These are phyloP conservation scores for Larimichthys polyactis DNA, from an alignment of 2,113 vertebrate species.

Conservation along the genomic window DNA sequence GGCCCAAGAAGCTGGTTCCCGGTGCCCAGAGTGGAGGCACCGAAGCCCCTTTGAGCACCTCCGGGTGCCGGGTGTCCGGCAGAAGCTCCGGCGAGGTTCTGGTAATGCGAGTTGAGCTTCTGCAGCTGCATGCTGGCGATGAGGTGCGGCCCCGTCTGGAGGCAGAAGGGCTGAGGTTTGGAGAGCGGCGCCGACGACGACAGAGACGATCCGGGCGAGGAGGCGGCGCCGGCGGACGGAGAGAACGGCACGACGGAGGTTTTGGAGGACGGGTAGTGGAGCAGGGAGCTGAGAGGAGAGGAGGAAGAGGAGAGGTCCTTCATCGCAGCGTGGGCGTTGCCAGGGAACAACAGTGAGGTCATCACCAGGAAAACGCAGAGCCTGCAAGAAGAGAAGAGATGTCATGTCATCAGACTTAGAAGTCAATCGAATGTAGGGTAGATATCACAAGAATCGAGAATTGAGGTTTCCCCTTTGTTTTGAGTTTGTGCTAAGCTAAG, in stretches of 20 bases:
- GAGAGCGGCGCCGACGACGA: conserved; percentile 63
- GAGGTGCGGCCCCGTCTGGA: conserved; percentile 83
- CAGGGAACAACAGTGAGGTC: conserved; percentile 79
- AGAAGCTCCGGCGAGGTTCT: conserved; percentile 59
- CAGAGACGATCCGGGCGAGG: conserved; percentile 67
- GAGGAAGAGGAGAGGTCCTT: conserved; percentile 82
- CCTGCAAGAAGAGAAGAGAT: conserved; percentile 37
- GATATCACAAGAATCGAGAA: too few relatives aligned
- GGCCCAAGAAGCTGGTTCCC: conserved; percentile 70
- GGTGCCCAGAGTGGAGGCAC: conserved; percentile 18
- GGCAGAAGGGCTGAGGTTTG: conserved; percentile 83
- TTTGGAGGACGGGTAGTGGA: conserved; percentile 81
- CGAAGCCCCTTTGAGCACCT: conserved; percentile 68
- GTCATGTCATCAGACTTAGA: neutral
- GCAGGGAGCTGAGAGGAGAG: conserved; percentile 79
- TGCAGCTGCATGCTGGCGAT: conserved; percentile 88
- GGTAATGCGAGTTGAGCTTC: conserved; percentile 89
- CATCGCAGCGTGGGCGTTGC: conserved; percentile 70
- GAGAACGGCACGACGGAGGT: conserved; percentile 74
- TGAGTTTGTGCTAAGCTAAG: too few relatives aligned
- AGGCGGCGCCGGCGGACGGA: conserved; percentile 63
- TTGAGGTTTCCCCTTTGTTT: too few relatives aligned
- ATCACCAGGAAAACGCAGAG: conserved; percentile 74
- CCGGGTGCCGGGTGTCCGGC: conserved; percentile 45
- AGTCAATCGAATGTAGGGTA: too few relatives aligned